Evolutionary conservation across 2,797 vertebrate genomes (phyloP).

Genomic region (Coluber constrictor): DNA sequence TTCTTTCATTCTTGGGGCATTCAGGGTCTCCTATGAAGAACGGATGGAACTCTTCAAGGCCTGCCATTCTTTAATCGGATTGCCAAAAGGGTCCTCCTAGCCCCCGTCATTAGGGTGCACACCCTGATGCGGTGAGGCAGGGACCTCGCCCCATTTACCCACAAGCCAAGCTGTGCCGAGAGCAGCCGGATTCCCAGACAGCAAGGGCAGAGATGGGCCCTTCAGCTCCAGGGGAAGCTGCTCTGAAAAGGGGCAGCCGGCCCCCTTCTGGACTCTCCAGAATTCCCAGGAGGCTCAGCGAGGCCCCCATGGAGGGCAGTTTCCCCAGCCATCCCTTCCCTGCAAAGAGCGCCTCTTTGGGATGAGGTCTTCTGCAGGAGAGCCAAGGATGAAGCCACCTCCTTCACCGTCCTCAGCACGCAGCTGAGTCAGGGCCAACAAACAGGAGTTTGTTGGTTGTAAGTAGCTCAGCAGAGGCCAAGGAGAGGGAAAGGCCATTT

Average conservation of each 20-base stretch:
- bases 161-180: neutral
- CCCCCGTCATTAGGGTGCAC: too few species aligned
- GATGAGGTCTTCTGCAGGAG: neutral
- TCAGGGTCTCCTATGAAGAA: neutral
- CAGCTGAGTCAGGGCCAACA: conserved; percentile 14
- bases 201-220: too few species aligned
- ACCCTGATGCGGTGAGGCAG: neutral
- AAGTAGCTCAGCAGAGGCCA: conserved; percentile 12
- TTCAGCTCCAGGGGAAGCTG: neutral
- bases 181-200: too few species aligned
- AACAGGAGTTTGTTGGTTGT: neutral
- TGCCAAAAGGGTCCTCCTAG: too few species aligned
- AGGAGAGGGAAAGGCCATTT: neutral
- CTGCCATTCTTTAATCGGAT: neutral
- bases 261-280: neutral
- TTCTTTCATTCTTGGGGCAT: neutral
- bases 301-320: neutral
- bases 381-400: neutral
- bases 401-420: neutral
- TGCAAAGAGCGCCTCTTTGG: neutral
- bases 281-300: neutral
- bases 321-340: too few species aligned
- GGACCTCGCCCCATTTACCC: neutral
- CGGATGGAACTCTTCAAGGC: neutral
- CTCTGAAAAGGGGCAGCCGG: neutral